Evolutionary conservation across 1,140 invertebrate species (phyloP), one percentile per base, ranked within the genome.

Genomic region (Drosophila tani): DNA sequence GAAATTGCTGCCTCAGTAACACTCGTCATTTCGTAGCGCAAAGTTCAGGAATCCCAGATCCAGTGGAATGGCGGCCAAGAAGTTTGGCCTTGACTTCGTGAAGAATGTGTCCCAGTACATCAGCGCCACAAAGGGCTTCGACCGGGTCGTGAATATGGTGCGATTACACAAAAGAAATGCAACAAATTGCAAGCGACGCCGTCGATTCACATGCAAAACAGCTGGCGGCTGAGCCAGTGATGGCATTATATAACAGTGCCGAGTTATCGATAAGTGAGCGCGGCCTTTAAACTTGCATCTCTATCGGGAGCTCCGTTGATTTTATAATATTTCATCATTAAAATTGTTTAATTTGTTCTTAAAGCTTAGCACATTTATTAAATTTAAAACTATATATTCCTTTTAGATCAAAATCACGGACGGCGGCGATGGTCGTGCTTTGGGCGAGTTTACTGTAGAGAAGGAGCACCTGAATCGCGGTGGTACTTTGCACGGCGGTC

Each of bases 401-500:
- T 53, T 41, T 19, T 58, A 91, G 90, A 62, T 91, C 1, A 86
- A 66, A 74, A 76, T 91, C 14, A 91, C 85, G 0, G 74, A 51
- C 8, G 90, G 90, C 2, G 90, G 90, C 1, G 64, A 88, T 47
- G 91, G 87, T n/a, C 64, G 77, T 24, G 79, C 68, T 7, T 45
- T 91, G 15, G 83, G 74, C 1, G 96, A 98, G 93, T 95, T 99
- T 80, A 95, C 94, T 83, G 95, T 99, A 1, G 93, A 93, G 0
- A 93, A 96, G 38, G 96, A 98, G 71, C 96, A 98, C 92, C 92
- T 96, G 3, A 99, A 99, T 93, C 83, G 93, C 15, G 93, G 93
- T 47, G 97, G 97, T 1, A 95, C 95, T 0, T 92, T 98, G 7
- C 97, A 99, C 93, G 97, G 97, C 19, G 98, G 97, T 7, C 95